These are phyloP conservation scores for Apocrypta bakeri DNA, from an alignment of 1,140 invertebrate species.

Conservation along the genomic window DNA sequence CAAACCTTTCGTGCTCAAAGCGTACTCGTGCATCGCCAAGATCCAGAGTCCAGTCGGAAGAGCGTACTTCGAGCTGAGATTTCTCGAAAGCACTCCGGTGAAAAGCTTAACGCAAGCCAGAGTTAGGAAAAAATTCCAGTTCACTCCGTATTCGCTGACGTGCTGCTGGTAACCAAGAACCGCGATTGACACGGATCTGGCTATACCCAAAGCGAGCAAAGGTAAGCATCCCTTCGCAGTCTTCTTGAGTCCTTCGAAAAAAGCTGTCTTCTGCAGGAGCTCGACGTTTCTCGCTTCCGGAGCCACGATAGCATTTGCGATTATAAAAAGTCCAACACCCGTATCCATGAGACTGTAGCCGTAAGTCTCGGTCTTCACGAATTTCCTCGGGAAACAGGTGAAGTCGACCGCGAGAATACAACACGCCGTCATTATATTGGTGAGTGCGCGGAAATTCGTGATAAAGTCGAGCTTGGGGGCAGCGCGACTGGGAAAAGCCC, in stretches of 20 bases:
- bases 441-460: conserved; percentile 81
- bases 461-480: conserved; percentile 73
- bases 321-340: conserved; percentile 92
- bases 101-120: conserved; percentile 88
- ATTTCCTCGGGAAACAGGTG: conserved; percentile 85
- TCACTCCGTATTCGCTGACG: conserved; percentile 93
- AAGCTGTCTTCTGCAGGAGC: conserved; percentile 62
- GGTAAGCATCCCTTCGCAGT: conserved; percentile 69
- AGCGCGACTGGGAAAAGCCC: neutral
- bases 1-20: conserved; percentile 78
- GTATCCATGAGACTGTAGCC: conserved; percentile 96
- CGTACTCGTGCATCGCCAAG: conserved; percentile 81
- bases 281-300: conserved; percentile 73
- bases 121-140: conserved; percentile 98
- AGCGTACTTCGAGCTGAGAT: conserved; percentile 71
- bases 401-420: conserved; percentile 97
- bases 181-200: conserved; percentile 80
- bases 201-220: conserved; percentile 82
- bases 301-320: conserved; percentile 89
- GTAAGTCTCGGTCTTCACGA: conserved; percentile 90
- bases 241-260: conserved; percentile 47
- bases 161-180: conserved; percentile 88
- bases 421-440: conserved; percentile 85
- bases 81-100: conserved; percentile 76
- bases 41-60: conserved; percentile 75